Conservation (phyloP, 2,797 vertebrate species). For the Schizopygopsis malacanthus region DNA sequence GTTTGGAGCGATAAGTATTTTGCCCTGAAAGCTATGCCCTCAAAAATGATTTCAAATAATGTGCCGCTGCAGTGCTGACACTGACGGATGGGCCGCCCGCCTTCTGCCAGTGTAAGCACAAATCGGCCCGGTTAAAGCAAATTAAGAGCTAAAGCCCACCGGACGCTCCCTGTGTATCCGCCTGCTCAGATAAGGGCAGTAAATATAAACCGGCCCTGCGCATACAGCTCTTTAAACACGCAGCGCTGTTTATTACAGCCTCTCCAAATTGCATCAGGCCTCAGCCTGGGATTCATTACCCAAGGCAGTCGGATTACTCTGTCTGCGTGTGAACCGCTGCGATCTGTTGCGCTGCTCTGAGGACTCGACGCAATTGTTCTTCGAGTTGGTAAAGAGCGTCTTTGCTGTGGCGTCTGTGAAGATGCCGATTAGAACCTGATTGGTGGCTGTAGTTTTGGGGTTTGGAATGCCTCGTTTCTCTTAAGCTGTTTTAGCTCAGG, state of each 20-base stretch:
- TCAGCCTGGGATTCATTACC: slow-evolving; percentile 63
- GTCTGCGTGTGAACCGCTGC: slow-evolving; percentile 28
- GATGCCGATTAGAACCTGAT: slow-evolving; percentile 45
- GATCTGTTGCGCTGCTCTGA: slow-evolving; percentile 21
- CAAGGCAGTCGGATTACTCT: slow-evolving; percentile 49
- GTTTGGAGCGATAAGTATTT: slow-evolving; percentile 89
- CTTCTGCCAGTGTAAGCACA: slow-evolving; percentile 77
- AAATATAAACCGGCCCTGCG: slow-evolving; percentile 57
- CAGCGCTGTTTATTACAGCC: slow-evolving; percentile 59
- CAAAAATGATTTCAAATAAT: slow-evolving; percentile 97
- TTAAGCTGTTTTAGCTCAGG: slow-evolving; percentile 33
- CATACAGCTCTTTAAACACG: slow-evolving; percentile 52
- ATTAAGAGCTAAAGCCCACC: slow-evolving; percentile 78
- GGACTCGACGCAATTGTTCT: neutral
- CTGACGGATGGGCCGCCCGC: slow-evolving; percentile 87
- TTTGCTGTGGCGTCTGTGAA: slow-evolving; percentile 20
- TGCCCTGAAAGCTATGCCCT: slow-evolving; percentile 86
- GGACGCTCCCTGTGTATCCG: slow-evolving; percentile 67
- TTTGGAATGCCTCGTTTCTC: slow-evolving; percentile 43
- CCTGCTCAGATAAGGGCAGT: slow-evolving; percentile 54
- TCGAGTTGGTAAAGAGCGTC: slow-evolving; percentile 29
- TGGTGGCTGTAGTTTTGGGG: slow-evolving; percentile 54
- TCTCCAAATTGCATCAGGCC: slow-evolving; percentile 58
- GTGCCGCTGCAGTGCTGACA: slow-evolving; percentile 84
- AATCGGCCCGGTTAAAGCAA: slow-evolving; percentile 79